Conservation (phyloP, 2,797 vertebrate species). For the Nothura maculosa region DNA sequence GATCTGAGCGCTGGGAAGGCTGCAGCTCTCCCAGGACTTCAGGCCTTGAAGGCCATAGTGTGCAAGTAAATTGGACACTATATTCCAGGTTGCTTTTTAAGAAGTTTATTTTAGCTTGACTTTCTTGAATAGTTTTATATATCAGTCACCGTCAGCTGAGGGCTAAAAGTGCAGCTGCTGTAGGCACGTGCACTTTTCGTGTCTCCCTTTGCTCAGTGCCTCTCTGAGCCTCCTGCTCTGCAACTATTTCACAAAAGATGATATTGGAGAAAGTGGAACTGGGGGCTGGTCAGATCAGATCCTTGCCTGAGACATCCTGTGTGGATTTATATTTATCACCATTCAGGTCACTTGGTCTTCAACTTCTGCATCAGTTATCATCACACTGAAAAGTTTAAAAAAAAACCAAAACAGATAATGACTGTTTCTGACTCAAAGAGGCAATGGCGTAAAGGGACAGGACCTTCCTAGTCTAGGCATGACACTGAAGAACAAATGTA, state of each 20-base stretch:
- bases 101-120: neutral
- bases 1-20: too few relatives aligned
- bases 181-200: neutral
- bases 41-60: too few relatives aligned
- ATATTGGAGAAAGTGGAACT: too few relatives aligned
- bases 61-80: too few relatives aligned
- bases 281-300: too few relatives aligned
- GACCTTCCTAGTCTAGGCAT: neutral
- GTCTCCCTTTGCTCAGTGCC: neutral
- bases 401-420: neutral
- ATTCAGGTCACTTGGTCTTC: neutral
- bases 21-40: too few relatives aligned
- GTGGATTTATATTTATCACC: too few relatives aligned
- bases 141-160: neutral
- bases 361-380: neutral
- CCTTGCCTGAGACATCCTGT: too few relatives aligned
- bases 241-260: too few relatives aligned
- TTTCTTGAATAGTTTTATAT: neutral
- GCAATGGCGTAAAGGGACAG: rapidly evolving
- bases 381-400: neutral
- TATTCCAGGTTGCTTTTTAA: neutral
- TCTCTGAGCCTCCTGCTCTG: neutral
- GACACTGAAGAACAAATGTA: too few relatives aligned
- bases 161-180: neutral
- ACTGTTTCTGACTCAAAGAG: neutral